Base-by-base conservation (phyloP, 2,113 vertebrate species). In the Orycteropus afer region DNA sequence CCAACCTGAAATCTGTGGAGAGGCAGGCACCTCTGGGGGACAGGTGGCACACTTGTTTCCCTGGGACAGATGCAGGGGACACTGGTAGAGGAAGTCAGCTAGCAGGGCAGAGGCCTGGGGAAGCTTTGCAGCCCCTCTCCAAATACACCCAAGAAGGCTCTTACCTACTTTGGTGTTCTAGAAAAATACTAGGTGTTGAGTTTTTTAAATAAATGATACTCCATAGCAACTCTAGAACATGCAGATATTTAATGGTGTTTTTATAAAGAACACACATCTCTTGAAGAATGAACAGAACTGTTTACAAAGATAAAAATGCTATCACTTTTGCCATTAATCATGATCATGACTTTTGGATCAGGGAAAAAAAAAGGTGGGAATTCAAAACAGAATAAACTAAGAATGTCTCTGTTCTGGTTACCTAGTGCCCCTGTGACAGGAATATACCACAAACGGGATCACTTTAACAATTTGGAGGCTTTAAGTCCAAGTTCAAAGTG, bases 1-100 rank as follows among this genome's bases (percentile, higher is more conserved):
- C 32, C 6, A 8, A 23, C 45, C 29, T 0, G 0, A 83, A 29
- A 7, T 23, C 67, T 0, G 0, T 37, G 7, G n/a, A 53, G 2
- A 71, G 12, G 40, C 1, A 15, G 37, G 7, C 0, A 65, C 3
- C 18, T 10, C 32, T 40, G 0, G 23, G 34, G 40, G 29, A 18
- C 13, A 3, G 40, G 9, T 10, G 0, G 12, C 23, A 15, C 25
- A 49, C 69, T 27, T 0, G 0, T 25, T 7, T 25, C 15, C 37
- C 20, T 4, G 59, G 32, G 63, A 7, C 45, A 47, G 86, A 23
- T 0, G 0, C 2, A 0, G 29, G 25, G 65, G 10, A 0, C 1
- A 22, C 9, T 23, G 69, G 14, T 17, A 63, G n/a, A 45, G 34
- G 47, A 14, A 27, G 2, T 32, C 1, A 2, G 49, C 57, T 29